A percentile compares a stretch with the other conserved stretches of the same genome.
These are phyloP conservation scores for Trididemnum miniatum DNA, from an alignment of 23 tunicate genomes.

Conservation along the genomic window DNA sequence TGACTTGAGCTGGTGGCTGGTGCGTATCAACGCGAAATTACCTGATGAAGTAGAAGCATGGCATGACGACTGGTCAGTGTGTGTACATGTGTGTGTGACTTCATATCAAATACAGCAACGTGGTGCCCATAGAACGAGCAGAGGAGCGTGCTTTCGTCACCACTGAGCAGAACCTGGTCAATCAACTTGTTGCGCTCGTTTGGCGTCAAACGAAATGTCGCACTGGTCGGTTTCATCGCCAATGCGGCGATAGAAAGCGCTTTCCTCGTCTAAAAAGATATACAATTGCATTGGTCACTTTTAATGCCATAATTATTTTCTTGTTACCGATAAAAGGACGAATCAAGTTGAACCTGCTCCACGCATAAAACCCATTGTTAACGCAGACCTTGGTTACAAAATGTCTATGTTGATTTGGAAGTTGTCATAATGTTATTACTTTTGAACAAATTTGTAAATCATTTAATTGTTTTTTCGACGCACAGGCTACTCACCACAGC, in stretches of 20 bases:
- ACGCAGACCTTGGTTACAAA: too few species aligned
- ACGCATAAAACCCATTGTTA: too few species aligned
- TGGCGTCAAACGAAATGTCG: conserved; percentile 15
- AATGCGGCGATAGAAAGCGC: background rate
- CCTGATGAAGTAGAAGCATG: conserved; percentile 74
- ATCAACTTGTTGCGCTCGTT: conserved; percentile 54
- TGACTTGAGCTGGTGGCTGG: too few species aligned
- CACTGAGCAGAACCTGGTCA: conserved; percentile 78
- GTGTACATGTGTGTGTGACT: conserved; percentile 39
- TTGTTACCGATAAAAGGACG: too few species aligned
- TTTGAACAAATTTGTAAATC: too few species aligned
- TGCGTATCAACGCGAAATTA: too few species aligned
- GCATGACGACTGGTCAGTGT: conserved; percentile 75
- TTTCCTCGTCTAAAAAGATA: background rate
- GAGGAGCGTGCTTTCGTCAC: conserved; percentile 68
- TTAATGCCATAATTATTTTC: too few species aligned
- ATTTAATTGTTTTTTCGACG: too few species aligned
- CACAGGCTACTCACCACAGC: background rate
- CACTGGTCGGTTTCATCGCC: background rate
- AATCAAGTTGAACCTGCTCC: too few species aligned
- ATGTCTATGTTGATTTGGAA: too few species aligned
- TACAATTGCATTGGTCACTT: too few species aligned
- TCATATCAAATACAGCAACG: conserved; percentile 78
- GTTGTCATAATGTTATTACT: too few species aligned
- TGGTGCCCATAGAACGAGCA: conserved; percentile 84